Conservation (phyloP, 2,797 vertebrate genomes). For the Loris lydekkerianus region DNA sequence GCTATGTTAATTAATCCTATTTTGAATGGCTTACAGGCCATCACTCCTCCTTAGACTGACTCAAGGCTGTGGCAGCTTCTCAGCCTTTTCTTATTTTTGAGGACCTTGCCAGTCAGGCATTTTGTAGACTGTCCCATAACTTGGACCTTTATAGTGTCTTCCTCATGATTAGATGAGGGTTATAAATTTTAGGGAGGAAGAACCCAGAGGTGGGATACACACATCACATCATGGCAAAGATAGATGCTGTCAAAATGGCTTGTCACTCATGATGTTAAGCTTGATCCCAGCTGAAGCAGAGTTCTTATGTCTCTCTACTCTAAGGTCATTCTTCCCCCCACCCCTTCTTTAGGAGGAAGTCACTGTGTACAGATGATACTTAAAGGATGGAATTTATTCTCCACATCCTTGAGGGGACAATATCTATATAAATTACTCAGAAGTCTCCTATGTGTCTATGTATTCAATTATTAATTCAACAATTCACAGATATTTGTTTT, state of each 20-base stretch:
- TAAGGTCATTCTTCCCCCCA: not conserved
- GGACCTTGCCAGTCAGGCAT: not conserved
- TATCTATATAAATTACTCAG: not conserved
- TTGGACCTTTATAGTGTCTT: not conserved
- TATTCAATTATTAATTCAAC: not conserved
- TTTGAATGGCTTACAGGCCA: not conserved
- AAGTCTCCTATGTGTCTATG: not conserved
- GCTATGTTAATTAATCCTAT: not conserved
- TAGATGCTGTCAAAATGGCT: not conserved
- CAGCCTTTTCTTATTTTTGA: not conserved
- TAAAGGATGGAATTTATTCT: not conserved
- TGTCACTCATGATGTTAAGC: not conserved
- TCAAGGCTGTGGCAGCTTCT: not conserved
- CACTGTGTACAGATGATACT: not conserved
- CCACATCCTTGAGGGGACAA: not conserved
- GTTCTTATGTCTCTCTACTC: not conserved
- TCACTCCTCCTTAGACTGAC: not conserved
- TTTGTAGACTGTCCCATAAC: not conserved
- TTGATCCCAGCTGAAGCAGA: not conserved
- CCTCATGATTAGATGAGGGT: not conserved
- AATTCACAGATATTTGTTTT: not conserved
- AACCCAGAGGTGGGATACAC: not conserved
- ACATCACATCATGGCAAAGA: not conserved
- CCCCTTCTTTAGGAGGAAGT: not conserved
- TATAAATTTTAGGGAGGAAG: not conserved